Conservation (phyloP, 2,888 invertebrate species). For the Chesias legatella region DNA sequence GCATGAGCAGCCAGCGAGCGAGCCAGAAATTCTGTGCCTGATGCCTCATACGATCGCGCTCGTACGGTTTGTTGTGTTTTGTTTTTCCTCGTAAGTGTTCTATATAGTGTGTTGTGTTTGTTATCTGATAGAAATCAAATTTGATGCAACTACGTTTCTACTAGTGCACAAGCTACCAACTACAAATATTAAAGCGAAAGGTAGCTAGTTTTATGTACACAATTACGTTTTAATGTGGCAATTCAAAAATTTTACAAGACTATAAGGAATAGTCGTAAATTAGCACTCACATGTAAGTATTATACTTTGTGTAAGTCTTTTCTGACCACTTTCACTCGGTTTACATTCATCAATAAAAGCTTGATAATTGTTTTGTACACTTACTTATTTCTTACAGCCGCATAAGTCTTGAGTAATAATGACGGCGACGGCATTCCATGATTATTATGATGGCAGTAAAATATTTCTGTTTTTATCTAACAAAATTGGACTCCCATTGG, state of each 20-base stretch:
- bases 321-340: conserved; percentile 12
- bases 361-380: background rate
- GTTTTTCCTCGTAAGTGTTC: no score
- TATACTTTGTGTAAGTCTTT: conserved; percentile 2
- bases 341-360: conserved; percentile 1
- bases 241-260: conserved; percentile 1
- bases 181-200: no score
- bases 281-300: conserved; percentile 2
- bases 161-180: no score
- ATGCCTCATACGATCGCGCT: no score
- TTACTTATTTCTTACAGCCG: conserved; percentile 14
- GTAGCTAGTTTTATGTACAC: no score
- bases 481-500: conserved; percentile 86
- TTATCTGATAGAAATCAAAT: no score
- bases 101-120: no score
- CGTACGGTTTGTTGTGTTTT: no score
- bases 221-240: conserved; percentile 4
- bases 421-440: conserved; percentile 55
- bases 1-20: no score
- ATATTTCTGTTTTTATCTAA: conserved; percentile 85
- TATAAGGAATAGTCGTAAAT: conserved; percentile 2
- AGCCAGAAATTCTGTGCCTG: no score
- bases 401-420: conserved; percentile 25
- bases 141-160: no score
- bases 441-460: conserved; percentile 86